Conservation (phyloP, 2,797 vertebrate species). For the Parotocinclus haroldoi region DNA sequence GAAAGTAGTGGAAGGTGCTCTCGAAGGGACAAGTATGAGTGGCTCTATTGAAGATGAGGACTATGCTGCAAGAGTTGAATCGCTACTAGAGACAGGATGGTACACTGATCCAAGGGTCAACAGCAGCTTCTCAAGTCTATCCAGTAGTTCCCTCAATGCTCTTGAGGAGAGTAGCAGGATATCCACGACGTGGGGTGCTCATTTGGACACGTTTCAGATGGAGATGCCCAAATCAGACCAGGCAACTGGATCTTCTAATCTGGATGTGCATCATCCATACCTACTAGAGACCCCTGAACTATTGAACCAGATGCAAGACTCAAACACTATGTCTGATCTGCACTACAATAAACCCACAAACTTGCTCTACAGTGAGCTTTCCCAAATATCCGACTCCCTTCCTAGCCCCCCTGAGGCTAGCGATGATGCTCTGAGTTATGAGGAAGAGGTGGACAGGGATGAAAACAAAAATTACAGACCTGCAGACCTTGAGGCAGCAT, state of each 20-base stretch:
- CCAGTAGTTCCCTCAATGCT: slow-evolving; percentile 86
- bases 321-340: slow-evolving; percentile 56
- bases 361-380: slow-evolving; percentile 76
- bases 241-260: slow-evolving; percentile 53
- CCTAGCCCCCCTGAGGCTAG: slow-evolving; percentile 64
- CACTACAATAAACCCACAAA: slow-evolving; percentile 68
- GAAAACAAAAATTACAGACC: slow-evolving; percentile 32
- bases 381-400: slow-evolving; percentile 66
- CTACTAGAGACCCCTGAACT: slow-evolving; percentile 65
- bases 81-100: slow-evolving; percentile 71
- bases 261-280: slow-evolving; percentile 70
- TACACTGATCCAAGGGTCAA: slow-evolving; percentile 77
- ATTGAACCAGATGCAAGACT: slow-evolving; percentile 46
- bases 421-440: slow-evolving; percentile 67
- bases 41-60: slow-evolving; percentile 39
- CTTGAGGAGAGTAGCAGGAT: slow-evolving; percentile 80
- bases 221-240: slow-evolving; percentile 56
- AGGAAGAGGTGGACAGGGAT: slow-evolving; percentile 56
- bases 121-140: slow-evolving; percentile 77
- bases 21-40: slow-evolving; percentile 19
- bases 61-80: slow-evolving; percentile 56
- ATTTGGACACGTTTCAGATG: slow-evolving; percentile 48
- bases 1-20: slow-evolving; percentile 25
- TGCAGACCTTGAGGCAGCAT: slow-evolving; percentile 43
- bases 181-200: slow-evolving; percentile 39